Evolutionary conservation across 92 coral and sea anemone species (phyloP), one percentile per base, ranked within the genome.

Genomic region (Micromussa lordhowensis): DNA sequence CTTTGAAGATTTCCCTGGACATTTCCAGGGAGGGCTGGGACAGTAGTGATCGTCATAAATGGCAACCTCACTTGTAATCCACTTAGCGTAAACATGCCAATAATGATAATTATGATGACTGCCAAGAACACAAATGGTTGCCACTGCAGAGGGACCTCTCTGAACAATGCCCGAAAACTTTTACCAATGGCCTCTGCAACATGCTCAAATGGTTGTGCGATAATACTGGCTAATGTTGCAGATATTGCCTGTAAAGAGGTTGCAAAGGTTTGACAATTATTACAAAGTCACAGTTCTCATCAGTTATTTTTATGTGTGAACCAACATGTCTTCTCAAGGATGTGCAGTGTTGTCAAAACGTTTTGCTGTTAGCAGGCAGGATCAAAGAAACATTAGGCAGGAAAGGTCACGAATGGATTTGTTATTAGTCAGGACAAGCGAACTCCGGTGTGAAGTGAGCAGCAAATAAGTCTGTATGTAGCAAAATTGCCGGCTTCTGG

Each of bases 141-240:
- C 99, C 99, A 97, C 90, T 96, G 98, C 16, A 91, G 58, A 17
- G 99, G 99, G 18, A 97, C 92, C 68, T 94, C 98, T 57, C 84
- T 88, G 90, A 97, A 94, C 91, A 97, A 83, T 14, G 96, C 98
- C 35, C 94, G 94, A 75, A 97, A 97, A 85, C 99, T 94, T 86
- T 92, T 96, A 34, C 99, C 99, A 59, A 85, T 61, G 17, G 99
- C 97, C 53, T 96, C 98, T 5, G 99, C 99, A 59, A 97, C 77
- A 74, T 94, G 93, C 78, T 94, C 98, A 69, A 97, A 83, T 24
- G 99, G 99, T 76, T 96, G 92, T 3, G 92, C 93, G 44, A 97
- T 87, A 68, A 94, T 88, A 34, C 92, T 95, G 24, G 99, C 95
- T 44, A 92, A 81, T 29, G 99, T 94, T 24, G 94, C 98, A 48